Evolutionary conservation across 2,888 invertebrate species (phyloP).

Genomic region (Sceliomorpha sp.): DNA sequence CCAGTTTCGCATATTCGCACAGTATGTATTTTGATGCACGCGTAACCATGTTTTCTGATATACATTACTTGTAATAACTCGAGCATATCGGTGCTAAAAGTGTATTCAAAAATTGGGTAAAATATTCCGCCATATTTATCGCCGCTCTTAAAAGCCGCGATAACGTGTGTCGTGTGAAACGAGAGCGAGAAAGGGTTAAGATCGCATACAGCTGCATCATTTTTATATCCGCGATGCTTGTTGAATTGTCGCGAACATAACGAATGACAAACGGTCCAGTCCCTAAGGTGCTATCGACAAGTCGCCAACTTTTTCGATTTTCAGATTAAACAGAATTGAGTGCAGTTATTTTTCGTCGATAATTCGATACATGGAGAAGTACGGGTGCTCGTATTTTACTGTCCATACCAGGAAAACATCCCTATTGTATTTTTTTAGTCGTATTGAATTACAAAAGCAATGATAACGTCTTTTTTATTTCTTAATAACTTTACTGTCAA

Average conservation of each 20-base stretch:
- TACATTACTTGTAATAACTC: constrained; percentile 1
- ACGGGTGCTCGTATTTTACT: no score
- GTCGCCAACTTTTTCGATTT: constrained; percentile 28
- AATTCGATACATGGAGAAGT: constrained; percentile 11
- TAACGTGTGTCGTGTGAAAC: not conserved
- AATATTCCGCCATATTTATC: constrained; percentile 24
- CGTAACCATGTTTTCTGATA: no score
- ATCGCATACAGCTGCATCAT: not conserved
- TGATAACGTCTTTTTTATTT: no score
- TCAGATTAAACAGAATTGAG: constrained; percentile 8
- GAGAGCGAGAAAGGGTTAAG: constrained; percentile 6
- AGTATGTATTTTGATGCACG: no score
- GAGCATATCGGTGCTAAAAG: no score
- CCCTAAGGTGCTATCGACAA: constrained; percentile 22
- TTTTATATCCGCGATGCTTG: constrained; percentile 7
- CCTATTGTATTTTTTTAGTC: no score
- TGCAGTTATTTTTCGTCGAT: constrained; percentile 8
- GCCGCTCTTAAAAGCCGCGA: no score
- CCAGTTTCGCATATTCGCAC: no score
- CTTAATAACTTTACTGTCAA: no score
- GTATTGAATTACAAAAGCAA: no score
- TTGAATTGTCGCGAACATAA: constrained; percentile 3
- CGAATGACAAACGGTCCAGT: constrained; percentile 17
- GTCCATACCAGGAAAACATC: no score
- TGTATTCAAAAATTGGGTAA: constrained; percentile 13